phyloP scores from a whole-genome alignment of 1,140 invertebrate species.

The Bombus superbus region DNA sequence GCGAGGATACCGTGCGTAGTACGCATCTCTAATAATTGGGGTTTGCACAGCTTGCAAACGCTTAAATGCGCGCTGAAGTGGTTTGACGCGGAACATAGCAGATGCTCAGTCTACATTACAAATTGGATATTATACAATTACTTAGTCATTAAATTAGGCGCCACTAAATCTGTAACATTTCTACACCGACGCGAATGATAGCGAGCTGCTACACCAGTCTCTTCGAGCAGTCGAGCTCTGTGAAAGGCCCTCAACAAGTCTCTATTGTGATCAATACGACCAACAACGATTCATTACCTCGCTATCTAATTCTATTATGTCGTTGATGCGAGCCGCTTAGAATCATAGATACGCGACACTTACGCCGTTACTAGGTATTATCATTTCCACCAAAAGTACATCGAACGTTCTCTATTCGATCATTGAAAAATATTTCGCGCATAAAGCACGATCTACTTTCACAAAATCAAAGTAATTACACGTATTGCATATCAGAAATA shows the following conservation, averaged over 20 bases:
- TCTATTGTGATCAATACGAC: neutral
- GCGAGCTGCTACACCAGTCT: slow-evolving; percentile 19
- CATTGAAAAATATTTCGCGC: too few species aligned
- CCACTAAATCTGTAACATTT: slow-evolving; percentile 43
- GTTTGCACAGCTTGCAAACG: slow-evolving; percentile 55
- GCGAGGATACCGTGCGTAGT: neutral
- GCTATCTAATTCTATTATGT: neutral
- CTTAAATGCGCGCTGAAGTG: slow-evolving; percentile 52
- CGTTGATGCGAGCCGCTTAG: neutral
- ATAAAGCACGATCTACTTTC: too few species aligned
- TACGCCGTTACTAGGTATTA: too few species aligned
- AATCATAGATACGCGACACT: too few species aligned
- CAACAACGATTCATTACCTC: neutral
- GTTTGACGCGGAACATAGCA: slow-evolving; percentile 46
- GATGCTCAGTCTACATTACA: slow-evolving; percentile 63
- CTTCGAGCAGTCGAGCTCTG: neutral
- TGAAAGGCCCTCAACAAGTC: slow-evolving; percentile 3
- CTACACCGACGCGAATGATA: slow-evolving; percentile 12
- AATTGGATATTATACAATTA: slow-evolving; percentile 66
- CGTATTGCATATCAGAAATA: too few species aligned
- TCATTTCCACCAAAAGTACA: too few species aligned
- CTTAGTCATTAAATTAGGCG: slow-evolving; percentile 65
- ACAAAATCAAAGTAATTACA: too few species aligned
- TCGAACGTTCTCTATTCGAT: too few species aligned
- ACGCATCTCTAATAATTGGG: slow-evolving; percentile 57